Evolutionary conservation across 2,888 invertebrate genomes (phyloP), one percentile per base, ranked within the genome.

Genomic region (Tenthredo mesomela): DNA sequence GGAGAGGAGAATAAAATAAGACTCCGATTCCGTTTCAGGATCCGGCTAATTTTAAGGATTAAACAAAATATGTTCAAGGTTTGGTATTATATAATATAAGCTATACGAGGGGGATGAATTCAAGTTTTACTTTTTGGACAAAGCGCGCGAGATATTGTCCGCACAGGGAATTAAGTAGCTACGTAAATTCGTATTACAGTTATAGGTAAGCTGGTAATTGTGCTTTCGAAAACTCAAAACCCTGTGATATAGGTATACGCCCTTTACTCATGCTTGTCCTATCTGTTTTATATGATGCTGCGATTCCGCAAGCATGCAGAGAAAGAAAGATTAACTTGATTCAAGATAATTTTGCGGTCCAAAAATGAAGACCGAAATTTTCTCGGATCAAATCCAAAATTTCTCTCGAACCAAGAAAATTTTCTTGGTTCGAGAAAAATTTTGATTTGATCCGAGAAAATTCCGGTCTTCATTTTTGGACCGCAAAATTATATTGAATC

Each of bases 121-220:
- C n/a, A n/a, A 82, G 71, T 85, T 83, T 73, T 54, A 85, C 85
- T 82, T 67, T 83, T 37, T 50, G 43, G 37, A 73, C 25, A 78
- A 47, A 25, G 61, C 37, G 7, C 47, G 47, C 15, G 67, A 61
- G 9, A 61, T 61, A n/a, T 61, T 61, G 5, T 21, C 58, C 61
- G n/a, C n/a, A 25, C 3, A 25, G 12, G 12, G 61, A 61, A 25
- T n/a, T n/a, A n/a, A 10, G 12, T 61, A n/a, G 21, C 25, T 25
- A 61, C 10, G 21, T 25, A 12, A 61, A 25, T 61, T 61, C 25
- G 61, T 21, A 25, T 61, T 61, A 61, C 25, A 12, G 37, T 37
- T n/a, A n/a, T n/a, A 12, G 61, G n/a, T n/a, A 54, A 61, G 61
- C 61, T 61, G 61, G 61, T 61, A 61, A 61, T 61, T 25, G 61